Evolutionary conservation across 2,888 invertebrate species (phyloP).

Genomic region (Pantelozetes paolii): DNA sequence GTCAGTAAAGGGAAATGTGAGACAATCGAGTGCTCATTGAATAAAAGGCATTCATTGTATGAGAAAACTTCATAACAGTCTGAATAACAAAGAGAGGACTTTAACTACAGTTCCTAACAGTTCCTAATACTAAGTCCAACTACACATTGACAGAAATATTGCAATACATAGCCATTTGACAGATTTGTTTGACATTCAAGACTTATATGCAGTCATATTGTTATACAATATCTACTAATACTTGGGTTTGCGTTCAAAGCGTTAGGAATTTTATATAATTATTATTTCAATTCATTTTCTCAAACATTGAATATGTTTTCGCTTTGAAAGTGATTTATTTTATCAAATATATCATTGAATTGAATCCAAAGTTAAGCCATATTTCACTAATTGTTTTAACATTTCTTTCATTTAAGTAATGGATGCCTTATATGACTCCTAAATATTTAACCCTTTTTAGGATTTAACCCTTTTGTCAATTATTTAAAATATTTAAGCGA

Average conservation of each 20-base stretch:
- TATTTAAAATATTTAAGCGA: too few species aligned
- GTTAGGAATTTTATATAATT: too few species aligned
- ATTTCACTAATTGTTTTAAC: too few species aligned
- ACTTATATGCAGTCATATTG: conserved; percentile 15
- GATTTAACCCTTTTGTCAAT: too few species aligned
- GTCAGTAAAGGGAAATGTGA: background rate
- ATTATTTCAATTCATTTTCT: background rate
- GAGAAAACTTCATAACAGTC: conserved; percentile 3
- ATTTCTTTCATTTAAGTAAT: too few species aligned
- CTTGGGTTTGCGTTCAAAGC: background rate
- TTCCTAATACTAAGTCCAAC: conserved; percentile 24
- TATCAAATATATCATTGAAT: background rate
- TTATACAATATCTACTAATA: background rate
- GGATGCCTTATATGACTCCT: too few species aligned
- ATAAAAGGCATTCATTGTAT: conserved; percentile 19
- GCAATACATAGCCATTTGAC: conserved; percentile 32
- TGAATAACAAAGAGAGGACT: conserved; percentile 4
- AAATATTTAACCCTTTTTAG: too few species aligned
- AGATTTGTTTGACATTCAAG: conserved; percentile 26
- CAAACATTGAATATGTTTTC: background rate
- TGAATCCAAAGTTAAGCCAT: background rate
- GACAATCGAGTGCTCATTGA: background rate
- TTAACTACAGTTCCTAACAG: conserved; percentile 10
- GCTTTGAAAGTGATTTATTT: background rate
- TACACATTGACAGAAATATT: conserved; percentile 23